Percentiles rank a stretch among this genome's conserved stretches.
phyloP scores from a whole-genome alignment of 2,888 invertebrate species.

The Julus scanicus region DNA sequence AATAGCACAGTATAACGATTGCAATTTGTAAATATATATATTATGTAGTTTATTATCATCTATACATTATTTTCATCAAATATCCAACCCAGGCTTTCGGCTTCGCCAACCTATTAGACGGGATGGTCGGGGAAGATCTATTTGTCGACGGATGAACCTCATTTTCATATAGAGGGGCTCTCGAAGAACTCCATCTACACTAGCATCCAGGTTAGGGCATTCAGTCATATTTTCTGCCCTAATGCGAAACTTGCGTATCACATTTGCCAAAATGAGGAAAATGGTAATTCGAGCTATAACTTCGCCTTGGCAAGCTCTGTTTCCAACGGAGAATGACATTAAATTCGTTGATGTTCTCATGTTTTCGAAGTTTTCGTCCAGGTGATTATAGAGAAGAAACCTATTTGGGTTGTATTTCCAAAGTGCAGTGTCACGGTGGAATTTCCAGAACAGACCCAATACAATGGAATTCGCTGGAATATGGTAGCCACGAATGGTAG shows the following conservation, averaged over 20 bases:
- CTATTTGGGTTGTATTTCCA: slow-evolving; percentile 75
- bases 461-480: slow-evolving; percentile 79
- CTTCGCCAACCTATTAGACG: no score
- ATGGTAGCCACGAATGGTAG: slow-evolving; percentile 72
- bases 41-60: no score
- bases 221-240: background rate
- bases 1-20: no score
- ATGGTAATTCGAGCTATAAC: slow-evolving; percentile 81
- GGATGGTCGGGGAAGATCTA: no score
- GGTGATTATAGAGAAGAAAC: slow-evolving; percentile 77
- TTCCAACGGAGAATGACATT: slow-evolving; percentile 85
- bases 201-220: background rate
- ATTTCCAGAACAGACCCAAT: slow-evolving; percentile 82
- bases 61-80: no score
- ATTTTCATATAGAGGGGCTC: slow-evolving; percentile 8
- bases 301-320: slow-evolving; percentile 86
- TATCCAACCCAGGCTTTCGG: no score
- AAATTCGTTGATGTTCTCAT: slow-evolving; percentile 76
- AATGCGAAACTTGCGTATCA: slow-evolving; percentile 73
- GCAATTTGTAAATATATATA: no score
- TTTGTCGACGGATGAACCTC: background rate
- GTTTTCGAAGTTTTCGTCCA: slow-evolving; percentile 73
- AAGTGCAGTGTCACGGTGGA: slow-evolving; percentile 77
- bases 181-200: background rate
- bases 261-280: slow-evolving; percentile 73